A percentile compares a stretch with the other conserved stretches of the same genome.
phyloP scores from a whole-genome alignment of 2,888 invertebrate species.

The Blomia tropicalis region DNA sequence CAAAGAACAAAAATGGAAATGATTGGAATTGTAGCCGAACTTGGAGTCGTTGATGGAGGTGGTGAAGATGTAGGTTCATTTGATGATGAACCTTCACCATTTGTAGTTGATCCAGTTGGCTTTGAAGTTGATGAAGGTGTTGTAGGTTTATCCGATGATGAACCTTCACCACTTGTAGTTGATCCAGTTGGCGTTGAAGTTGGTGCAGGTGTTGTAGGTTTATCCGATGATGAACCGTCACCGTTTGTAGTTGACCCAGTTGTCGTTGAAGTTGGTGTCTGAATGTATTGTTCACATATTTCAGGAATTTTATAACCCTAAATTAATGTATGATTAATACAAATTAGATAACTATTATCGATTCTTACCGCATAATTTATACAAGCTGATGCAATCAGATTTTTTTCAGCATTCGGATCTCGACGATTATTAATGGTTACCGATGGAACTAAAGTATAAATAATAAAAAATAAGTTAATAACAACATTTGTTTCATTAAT shows the following conservation, averaged over 20 bases:
- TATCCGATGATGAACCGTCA: not conserved
- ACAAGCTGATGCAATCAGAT: not conserved
- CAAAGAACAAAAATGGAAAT: not conserved
- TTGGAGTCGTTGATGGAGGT: not conserved
- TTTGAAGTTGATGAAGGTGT: not conserved
- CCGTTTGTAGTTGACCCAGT: not conserved
- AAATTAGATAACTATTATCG: too few relatives aligned
- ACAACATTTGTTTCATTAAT: too few relatives aligned
- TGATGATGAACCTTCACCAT: not conserved
- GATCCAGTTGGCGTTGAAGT: not conserved
- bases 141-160: not conserved
- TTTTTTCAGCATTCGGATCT: not conserved
- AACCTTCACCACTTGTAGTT: not conserved
- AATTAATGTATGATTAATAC: too few relatives aligned
- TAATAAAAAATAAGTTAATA: not conserved
- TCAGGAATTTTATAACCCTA: not conserved
- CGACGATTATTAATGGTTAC: not conserved
- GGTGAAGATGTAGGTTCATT: not conserved
- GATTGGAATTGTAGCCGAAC: not conserved
- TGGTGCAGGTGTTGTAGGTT: not conserved
- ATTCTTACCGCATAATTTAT: too few relatives aligned
- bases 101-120: not conserved
- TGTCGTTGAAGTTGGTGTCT: not conserved
- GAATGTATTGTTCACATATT: not conserved
- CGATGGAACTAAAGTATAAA: not conserved